These are phyloP conservation scores for Nansenia antarctica DNA, from an alignment of 2,113 vertebrate genomes.

Conservation along the genomic window DNA sequence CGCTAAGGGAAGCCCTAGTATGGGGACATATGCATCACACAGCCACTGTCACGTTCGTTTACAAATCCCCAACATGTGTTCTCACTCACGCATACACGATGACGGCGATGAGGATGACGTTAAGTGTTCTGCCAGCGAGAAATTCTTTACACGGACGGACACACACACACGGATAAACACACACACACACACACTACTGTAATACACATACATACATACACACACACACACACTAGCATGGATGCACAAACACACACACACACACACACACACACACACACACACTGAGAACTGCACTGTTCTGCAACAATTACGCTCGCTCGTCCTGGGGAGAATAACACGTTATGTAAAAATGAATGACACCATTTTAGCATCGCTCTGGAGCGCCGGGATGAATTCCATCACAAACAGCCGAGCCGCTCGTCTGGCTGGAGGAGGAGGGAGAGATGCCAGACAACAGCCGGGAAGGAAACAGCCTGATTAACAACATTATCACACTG, in stretches of 20 bases:
- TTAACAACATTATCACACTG: constrained; percentile 22
- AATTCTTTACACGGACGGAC: constrained; percentile 16
- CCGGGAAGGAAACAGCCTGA: constrained; percentile 34
- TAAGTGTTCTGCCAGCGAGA: not conserved
- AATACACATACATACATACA: not conserved
- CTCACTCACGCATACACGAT: not conserved
- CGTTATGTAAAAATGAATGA: constrained; percentile 47
- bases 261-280: constrained; percentile 13
- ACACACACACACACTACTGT: constrained; percentile 18
- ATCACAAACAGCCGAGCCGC: constrained; percentile 33
- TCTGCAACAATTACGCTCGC: constrained; percentile 7
- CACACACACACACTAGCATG: not conserved
- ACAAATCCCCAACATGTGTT: not conserved
- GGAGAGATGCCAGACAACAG: constrained; percentile 33
- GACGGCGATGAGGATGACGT: not conserved
- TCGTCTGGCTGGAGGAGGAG: not conserved
- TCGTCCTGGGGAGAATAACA: constrained; percentile 28
- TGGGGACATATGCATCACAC: no score
- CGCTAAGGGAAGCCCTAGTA: no score
- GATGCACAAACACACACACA: constrained; percentile 6
- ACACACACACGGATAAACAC: not conserved
- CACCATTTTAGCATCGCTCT: constrained; percentile 56
- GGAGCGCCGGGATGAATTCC: constrained; percentile 28
- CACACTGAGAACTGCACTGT: constrained; percentile 6
- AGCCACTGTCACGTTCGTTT: not conserved